Conservation (phyloP, 1,140 invertebrate species). For the Acromyrmex echinatior region DNA sequence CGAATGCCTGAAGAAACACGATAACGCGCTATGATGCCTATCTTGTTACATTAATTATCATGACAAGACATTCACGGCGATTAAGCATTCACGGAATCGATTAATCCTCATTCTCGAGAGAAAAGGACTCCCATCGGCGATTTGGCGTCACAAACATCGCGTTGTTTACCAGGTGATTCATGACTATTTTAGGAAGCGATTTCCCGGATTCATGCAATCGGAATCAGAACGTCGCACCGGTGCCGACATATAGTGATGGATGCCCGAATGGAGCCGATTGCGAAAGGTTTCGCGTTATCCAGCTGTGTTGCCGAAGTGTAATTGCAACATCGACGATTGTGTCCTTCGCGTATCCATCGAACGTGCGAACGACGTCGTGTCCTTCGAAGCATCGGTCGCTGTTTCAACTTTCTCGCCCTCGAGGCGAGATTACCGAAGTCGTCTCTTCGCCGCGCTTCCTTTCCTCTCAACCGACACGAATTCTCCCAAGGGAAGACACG, state of each 20-base stretch:
- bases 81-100: conserved; percentile 18
- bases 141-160: conserved; percentile 16
- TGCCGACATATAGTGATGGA: not conserved
- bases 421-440: conserved; percentile 30
- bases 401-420: conserved; percentile 53
- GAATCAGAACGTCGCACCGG: not conserved
- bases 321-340: conserved; percentile 31
- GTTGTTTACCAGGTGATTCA: conserved; percentile 25
- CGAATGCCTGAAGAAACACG: not conserved
- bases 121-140: not conserved
- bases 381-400: conserved; percentile 28
- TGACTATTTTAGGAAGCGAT: conserved; percentile 2
- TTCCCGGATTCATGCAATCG: not conserved
- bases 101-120: not conserved
- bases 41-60: conserved; percentile 32
- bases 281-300: conserved; percentile 47
- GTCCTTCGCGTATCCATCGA: conserved; percentile 33
- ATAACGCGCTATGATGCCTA: not conserved
- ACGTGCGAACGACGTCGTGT: not conserved
- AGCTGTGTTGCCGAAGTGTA: conserved; percentile 7
- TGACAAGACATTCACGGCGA: not conserved
- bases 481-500: not conserved
- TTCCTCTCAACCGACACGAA: not conserved
- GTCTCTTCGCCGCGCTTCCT: conserved; percentile 4
- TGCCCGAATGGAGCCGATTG: conserved; percentile 8